Conservation (phyloP, 2,797 vertebrate species). For the Rhabdophis nuchalis region DNA sequence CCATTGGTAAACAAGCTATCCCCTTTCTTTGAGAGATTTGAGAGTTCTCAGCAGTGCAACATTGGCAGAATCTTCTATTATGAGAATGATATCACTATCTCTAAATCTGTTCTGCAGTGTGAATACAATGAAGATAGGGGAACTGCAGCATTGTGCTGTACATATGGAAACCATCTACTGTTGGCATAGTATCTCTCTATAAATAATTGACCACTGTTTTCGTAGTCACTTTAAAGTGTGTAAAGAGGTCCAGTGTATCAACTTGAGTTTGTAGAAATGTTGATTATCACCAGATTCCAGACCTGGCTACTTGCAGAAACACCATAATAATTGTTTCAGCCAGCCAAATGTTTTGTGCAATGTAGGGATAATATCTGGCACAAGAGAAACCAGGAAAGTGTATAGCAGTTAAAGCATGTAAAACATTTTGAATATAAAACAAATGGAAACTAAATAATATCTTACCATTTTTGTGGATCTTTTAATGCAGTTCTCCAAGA, state of each 20-base stretch:
- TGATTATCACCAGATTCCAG: slow-evolving; percentile 54
- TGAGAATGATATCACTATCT: slow-evolving; percentile 47
- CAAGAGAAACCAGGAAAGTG: slow-evolving; percentile 58
- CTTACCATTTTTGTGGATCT: slow-evolving; percentile 55
- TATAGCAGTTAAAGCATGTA: slow-evolving; percentile 52
- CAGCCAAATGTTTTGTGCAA: slow-evolving; percentile 58
- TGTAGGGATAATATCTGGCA: slow-evolving; percentile 57
- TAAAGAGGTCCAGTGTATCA: slow-evolving; percentile 54
- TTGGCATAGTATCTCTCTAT: slow-evolving; percentile 29
- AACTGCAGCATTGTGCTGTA: slow-evolving; percentile 31
- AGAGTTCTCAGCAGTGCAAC: neutral
- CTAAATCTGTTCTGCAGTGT: slow-evolving; percentile 49
- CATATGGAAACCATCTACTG: slow-evolving; percentile 65
- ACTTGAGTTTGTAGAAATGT: slow-evolving; percentile 50
- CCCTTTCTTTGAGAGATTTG: neutral
- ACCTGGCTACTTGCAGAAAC: slow-evolving; percentile 55
- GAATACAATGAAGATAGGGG: slow-evolving; percentile 57
- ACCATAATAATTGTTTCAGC: slow-evolving; percentile 42
- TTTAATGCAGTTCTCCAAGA: slow-evolving; percentile 53
- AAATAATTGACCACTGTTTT: slow-evolving; percentile 45
- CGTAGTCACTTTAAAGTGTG: slow-evolving; percentile 49
- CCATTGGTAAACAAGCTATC: neutral
- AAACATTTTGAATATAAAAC: slow-evolving; percentile 51
- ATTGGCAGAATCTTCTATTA: slow-evolving; percentile 50
- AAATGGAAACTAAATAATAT: slow-evolving; percentile 59